Evolutionary conservation across 2,888 invertebrate species (phyloP).

Genomic region (Brassicogethes aeneus): DNA sequence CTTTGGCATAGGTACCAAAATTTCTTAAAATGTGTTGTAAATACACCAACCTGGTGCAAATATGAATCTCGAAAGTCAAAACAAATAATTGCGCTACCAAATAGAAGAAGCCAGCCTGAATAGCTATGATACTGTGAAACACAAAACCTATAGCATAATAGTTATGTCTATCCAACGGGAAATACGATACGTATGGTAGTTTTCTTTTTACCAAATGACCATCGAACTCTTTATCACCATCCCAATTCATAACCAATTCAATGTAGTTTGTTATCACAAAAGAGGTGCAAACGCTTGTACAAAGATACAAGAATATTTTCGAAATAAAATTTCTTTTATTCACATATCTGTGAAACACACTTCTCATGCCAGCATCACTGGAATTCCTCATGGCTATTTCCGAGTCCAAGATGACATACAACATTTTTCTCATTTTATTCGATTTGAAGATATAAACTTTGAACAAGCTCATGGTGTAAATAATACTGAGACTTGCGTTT

Average conservation of each 20-base stretch:
- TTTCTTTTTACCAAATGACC: neutral
- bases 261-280: neutral
- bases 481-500: neutral
- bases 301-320: neutral
- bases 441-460: neutral
- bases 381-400: neutral
- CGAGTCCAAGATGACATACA: neutral
- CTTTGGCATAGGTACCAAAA: neutral
- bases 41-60: neutral
- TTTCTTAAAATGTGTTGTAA: neutral
- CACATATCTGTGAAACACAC: neutral
- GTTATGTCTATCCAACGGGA: neutral
- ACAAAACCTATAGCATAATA: neutral
- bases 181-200: neutral
- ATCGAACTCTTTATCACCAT: neutral
- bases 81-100: neutral
- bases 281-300: neutral
- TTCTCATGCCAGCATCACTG: neutral
- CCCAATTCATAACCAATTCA: neutral
- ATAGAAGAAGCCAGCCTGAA: neutral
- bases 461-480: neutral
- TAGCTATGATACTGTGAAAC: neutral
- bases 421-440: neutral
- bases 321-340: neutral
- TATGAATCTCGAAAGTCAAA: neutral